Base-by-base conservation (phyloP, 2,113 vertebrate species). In the Perca fluviatilis region DNA sequence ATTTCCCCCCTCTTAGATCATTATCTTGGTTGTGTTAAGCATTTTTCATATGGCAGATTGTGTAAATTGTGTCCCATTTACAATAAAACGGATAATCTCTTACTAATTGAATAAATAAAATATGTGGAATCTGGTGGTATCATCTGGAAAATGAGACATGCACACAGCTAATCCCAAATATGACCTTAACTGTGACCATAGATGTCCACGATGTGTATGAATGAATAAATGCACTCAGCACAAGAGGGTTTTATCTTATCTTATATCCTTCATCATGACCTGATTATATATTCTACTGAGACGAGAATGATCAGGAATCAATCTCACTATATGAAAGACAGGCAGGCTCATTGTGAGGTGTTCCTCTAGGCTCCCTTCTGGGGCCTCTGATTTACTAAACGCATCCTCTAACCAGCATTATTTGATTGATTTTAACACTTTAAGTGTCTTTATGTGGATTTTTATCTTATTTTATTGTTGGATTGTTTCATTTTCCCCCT, bases 121-220 rank as follows among this genome's bases (percentile, higher is more conserved):
- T 54, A 66, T 54, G 36, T n/a, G 10, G 19, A 36, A 79, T 76
- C 25, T 67, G 4, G n/a, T 57, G 14, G 25, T 36, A 51, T 58
- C 69, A 74, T 73, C 16, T 30, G 15, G 27, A 79, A 70, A 64
- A 36, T 15, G 36, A 68, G 21, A 65, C 50, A 14, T 54, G 25
- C 47, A 19, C 33, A 56, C 60, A 54, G 53, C 65, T 87, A 71
- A 83, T 83, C 46, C 80, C 57, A 46, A 74, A 63, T 50, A 77
- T 50, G 25, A 65, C 57, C 36, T 25, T 7, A 15, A 49, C 6
- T 1, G 0, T 46, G 11, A 65, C 15, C 16, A 0, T 12, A 51
- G 50, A 67, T 60, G 19, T 70, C 13, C 23, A 23, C 49, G 12
- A 8, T 33, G 40, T 21, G 23, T 16, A 5, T 27, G 21, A 69